Conservation (phyloP, 2,888 invertebrate species). For the Cryptocheilus praepositus region DNA sequence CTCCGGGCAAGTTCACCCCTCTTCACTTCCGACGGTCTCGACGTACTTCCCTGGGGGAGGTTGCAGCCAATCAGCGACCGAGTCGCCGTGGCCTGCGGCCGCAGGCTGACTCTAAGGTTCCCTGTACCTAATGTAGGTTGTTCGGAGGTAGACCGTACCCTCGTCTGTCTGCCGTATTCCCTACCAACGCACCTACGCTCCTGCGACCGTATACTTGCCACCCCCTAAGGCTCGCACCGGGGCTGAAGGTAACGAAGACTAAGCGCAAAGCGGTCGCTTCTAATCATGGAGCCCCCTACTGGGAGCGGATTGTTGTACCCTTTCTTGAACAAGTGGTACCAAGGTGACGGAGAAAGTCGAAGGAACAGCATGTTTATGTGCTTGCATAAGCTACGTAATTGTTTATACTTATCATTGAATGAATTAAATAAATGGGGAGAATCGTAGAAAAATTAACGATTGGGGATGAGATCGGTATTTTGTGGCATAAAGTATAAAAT, state of each 20-base stretch:
- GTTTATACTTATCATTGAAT: no score
- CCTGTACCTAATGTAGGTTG: slow-evolving; percentile 46
- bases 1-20: slow-evolving; percentile 52
- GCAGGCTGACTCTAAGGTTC: slow-evolving; percentile 48
- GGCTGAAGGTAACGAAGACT: no score
- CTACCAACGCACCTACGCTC: slow-evolving; percentile 2
- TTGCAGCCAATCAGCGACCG: slow-evolving; percentile 55
- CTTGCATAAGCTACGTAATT: no score
- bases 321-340: no score
- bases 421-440: no score
- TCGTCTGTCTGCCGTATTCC: slow-evolving; percentile 29
- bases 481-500: no score
- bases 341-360: no score
- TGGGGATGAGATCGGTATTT: no score
- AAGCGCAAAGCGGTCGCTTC: no score
- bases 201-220: not conserved
- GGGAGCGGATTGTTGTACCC: no score
- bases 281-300: not conserved
- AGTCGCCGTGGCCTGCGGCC: slow-evolving; percentile 44
- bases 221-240: not conserved
- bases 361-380: no score
- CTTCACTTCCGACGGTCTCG: slow-evolving; percentile 49
- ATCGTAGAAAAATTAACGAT: no score
- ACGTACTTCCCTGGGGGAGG: slow-evolving; percentile 59
- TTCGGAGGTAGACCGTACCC: slow-evolving; percentile 46